These are phyloP conservation scores for cattle (Bos taurus) DNA, from an alignment of 2,113 vertebrate species.

Conservation along the genomic window DNA sequence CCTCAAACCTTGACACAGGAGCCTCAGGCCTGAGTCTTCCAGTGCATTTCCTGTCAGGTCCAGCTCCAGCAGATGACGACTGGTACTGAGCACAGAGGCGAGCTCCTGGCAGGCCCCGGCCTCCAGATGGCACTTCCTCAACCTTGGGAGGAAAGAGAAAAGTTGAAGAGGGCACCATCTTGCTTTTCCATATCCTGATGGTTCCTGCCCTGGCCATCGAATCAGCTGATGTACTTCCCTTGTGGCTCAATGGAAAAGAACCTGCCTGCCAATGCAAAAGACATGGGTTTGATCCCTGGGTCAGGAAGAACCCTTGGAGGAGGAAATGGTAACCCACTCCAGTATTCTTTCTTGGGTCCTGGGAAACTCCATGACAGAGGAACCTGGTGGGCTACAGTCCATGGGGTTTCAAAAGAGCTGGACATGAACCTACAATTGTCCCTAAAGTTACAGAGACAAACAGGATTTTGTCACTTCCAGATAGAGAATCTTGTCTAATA, in stretches of 20 bases:
- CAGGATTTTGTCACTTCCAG: neutral
- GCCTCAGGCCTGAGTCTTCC: neutral
- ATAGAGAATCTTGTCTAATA: neutral
- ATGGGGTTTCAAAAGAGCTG: too few species aligned
- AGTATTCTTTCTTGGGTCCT: neutral
- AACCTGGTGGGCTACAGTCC: neutral
- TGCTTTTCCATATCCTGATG: neutral
- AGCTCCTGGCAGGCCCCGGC: neutral
- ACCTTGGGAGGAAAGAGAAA: neutral
- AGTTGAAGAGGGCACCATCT: fast-evolving
- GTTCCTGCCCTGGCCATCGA: fast-evolving
- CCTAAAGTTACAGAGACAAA: neutral
- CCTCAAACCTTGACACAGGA: constrained; percentile 24
- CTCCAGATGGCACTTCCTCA: constrained; percentile 51
- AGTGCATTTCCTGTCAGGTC: constrained; percentile 40
- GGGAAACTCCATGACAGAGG: neutral
- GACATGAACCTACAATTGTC: neutral
- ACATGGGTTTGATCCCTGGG: neutral
- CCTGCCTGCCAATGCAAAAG: neutral
- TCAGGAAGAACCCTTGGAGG: neutral
- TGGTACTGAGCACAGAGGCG: neutral
- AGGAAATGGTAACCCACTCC: neutral
- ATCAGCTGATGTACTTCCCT: neutral
- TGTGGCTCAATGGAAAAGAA: neutral
- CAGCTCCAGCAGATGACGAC: constrained; percentile 13